Conservation (phyloP, 2,888 invertebrate species). For the Ectemnius lituratus region DNA sequence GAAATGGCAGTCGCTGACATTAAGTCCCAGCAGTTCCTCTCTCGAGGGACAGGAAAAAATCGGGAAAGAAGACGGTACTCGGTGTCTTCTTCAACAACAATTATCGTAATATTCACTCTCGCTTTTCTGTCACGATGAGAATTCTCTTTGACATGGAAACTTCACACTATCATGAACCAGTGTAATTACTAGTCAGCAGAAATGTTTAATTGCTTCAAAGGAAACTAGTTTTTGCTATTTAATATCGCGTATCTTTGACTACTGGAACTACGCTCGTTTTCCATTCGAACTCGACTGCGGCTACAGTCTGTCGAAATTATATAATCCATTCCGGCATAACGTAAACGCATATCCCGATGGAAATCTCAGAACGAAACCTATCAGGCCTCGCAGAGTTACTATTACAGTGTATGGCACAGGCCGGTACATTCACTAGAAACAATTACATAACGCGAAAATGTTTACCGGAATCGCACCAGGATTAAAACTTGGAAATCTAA, state of each 20-base stretch:
- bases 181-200: no score
- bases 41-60: constrained; percentile 4
- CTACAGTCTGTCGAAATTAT: background rate
- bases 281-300: no score
- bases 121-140: background rate
- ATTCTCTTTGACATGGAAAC: no score
- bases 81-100: background rate
- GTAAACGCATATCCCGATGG: background rate
- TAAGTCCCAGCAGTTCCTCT: constrained; percentile 25
- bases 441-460: no score
- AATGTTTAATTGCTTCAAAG: no score
- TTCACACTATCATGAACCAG: no score
- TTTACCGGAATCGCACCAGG: no score
- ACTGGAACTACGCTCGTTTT: no score
- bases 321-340: background rate
- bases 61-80: background rate
- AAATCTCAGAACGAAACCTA: constrained; percentile 6
- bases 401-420: background rate
- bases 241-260: no score
- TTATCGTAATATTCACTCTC: background rate
- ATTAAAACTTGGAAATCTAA: no score
- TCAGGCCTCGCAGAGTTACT: background rate
- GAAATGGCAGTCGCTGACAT: constrained; percentile 47
- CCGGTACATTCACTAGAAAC: no score
- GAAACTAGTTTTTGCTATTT: no score